Conservation (phyloP, 1,140 invertebrate genomes). For the Drosophila orena region DNA sequence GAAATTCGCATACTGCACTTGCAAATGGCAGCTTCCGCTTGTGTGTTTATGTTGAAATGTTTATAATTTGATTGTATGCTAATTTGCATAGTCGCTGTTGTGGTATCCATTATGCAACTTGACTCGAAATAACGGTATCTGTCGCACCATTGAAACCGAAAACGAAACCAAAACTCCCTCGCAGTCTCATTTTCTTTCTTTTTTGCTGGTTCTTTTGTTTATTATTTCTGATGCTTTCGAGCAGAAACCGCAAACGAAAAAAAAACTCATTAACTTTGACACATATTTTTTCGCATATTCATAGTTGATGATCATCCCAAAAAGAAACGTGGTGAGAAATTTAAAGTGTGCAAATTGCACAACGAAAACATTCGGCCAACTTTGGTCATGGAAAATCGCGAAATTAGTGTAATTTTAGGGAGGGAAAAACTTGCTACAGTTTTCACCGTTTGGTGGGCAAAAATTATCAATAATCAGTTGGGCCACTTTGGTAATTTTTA, state of each 20-base stretch:
- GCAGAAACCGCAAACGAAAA: constrained; percentile 20
- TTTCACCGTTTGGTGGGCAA: constrained; percentile 11
- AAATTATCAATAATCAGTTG: constrained; percentile 39
- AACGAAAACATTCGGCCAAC: no score
- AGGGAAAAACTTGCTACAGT: constrained; percentile 24
- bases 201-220: constrained; percentile 36
- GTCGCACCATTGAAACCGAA: constrained; percentile 45
- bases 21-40: constrained; percentile 66
- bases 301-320: constrained; percentile 34
- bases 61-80: constrained; percentile 78
- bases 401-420: constrained; percentile 34
- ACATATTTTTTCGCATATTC: constrained; percentile 46
- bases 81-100: constrained; percentile 53
- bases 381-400: constrained; percentile 15
- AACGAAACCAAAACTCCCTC: constrained; percentile 36
- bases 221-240: constrained; percentile 29
- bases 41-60: constrained; percentile 69
- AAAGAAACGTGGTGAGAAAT: constrained; percentile 26
- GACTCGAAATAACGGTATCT: constrained; percentile 44
- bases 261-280: constrained; percentile 65
- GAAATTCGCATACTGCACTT: constrained; percentile 36
- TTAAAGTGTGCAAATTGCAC: constrained; percentile 30
- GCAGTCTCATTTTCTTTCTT: constrained; percentile 19
- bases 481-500: constrained; percentile 28
- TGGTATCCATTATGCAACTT: constrained; percentile 55